A percentile compares a stretch with the other conserved stretches of the same genome.
Conservation (phyloP, 1,140 invertebrate species). For the Teleopsis dalmanni region DNA sequence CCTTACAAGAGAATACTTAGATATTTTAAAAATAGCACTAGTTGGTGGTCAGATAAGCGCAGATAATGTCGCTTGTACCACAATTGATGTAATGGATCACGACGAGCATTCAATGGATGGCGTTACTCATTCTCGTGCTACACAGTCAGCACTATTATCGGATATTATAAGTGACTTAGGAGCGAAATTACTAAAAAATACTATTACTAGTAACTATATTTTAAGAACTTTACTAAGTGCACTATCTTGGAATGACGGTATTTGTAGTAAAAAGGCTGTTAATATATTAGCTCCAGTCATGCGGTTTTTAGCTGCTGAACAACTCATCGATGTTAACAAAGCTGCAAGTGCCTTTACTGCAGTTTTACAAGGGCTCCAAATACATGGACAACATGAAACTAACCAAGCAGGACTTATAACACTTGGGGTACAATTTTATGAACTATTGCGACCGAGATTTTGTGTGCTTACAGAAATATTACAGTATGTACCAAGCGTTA, state of each 20-base stretch:
- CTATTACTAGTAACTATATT: conserved; percentile 58
- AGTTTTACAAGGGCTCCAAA: conserved; percentile 64
- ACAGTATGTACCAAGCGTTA: conserved; percentile 69
- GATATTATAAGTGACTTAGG: conserved; percentile 70
- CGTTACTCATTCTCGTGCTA: conserved; percentile 49
- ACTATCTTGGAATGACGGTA: conserved; percentile 80
- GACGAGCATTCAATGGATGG: conserved; percentile 58
- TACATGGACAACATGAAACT: conserved; percentile 78
- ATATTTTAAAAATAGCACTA: conserved; percentile 64
- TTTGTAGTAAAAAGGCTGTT: conserved; percentile 66
- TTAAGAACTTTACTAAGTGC: conserved; percentile 59
- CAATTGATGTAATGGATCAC: conserved; percentile 56
- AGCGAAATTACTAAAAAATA: conserved; percentile 54
- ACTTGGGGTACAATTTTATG: conserved; percentile 61
- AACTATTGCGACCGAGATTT: conserved; percentile 67
- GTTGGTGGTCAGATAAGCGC: conserved; percentile 46
- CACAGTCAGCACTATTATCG: conserved; percentile 48
- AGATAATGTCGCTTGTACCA: conserved; percentile 34
- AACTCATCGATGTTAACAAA: conserved; percentile 56
- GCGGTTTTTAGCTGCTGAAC: conserved; percentile 51
- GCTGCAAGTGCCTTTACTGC: conserved; percentile 63
- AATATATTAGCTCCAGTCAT: conserved; percentile 61
- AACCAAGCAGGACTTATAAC: conserved; percentile 48
- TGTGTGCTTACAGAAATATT: conserved; percentile 56
- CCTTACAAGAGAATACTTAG: conserved; percentile 79